phyloP scores from a whole-genome alignment of 2,797 vertebrate species.

The Siniperca undulata region DNA sequence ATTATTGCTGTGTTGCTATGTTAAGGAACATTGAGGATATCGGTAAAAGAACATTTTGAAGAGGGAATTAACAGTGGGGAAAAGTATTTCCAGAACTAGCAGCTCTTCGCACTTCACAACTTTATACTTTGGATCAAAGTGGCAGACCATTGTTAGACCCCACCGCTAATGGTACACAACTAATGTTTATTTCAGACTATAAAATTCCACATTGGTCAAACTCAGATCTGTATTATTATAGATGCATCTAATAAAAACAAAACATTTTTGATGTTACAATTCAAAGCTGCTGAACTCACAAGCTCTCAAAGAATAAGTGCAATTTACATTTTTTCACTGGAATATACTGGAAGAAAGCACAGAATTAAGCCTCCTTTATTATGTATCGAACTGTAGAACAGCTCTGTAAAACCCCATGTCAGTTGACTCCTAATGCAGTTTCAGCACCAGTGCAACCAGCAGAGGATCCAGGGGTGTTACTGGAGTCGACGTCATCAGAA shows the following conservation, averaged over 20 bases:
- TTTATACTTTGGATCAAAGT: neutral
- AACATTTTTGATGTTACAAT: neutral
- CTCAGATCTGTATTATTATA: neutral
- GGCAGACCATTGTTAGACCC: neutral
- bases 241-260: neutral
- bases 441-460: neutral
- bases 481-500: slow-evolving; percentile 2
- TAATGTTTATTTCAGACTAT: neutral
- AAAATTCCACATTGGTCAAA: neutral
- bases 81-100: neutral
- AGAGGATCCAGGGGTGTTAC: neutral
- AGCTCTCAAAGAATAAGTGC: neutral
- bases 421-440: neutral
- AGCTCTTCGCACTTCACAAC: neutral
- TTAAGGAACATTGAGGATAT: neutral
- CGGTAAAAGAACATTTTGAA: no score
- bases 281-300: neutral
- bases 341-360: neutral
- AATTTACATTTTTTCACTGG: neutral
- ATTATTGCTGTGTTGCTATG: neutral
- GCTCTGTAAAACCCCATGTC: neutral
- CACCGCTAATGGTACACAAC: neutral
- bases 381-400: neutral
- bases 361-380: neutral
- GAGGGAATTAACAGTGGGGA: no score